Base-by-base conservation (phyloP, 2,113 vertebrate genomes). In the Plestiodon gilberti region DNA sequence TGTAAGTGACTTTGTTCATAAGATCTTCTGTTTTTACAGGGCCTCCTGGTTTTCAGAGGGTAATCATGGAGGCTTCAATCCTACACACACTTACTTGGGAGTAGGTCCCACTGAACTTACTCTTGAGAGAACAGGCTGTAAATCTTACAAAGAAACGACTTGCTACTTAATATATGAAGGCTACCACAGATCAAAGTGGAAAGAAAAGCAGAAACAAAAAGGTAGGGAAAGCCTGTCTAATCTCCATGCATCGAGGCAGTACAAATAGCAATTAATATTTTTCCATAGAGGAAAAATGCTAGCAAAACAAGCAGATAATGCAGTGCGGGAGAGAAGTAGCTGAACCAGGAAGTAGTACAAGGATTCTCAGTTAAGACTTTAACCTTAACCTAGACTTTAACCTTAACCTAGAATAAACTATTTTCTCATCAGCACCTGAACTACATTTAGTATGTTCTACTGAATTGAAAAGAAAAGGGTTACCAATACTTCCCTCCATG, bases 291-390 rank as follows among this genome's bases (percentile, higher is more conserved):
- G n/a, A 35, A 55, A 82, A 78, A 83, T 52, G 38, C 33, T 38
- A 48, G 4, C 76, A 8, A 43, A 70, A 28, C 20, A 69, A 48
- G 0, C 25, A 52, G 81, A 33, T 76, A 2, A 48, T 81, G 3
- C 64, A 28, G 78, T 87, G 86, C 2, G 0, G 1, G n/a, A 40
- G 71, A 74, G 15, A 0, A 20, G 55, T 0, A 85, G 86, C 7
- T 0, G 89, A 0, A 48, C 35, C 28, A 0, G 67, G 4, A 30
- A 57, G 57, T 35, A 35, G 14, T 30, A 38, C 25, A n/a, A 40
- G 10, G 30, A 30, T 8, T 57, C 69, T 0, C 1, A 0, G 28
- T 80, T 65, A 25, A 57, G 23, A 69, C 10, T 75, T 74, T 1
- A 52, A 0, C 43, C 70, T 62, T 62, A 62, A 35, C 35, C 18